These are phyloP conservation scores for Syngnathus typhle DNA, from an alignment of 2,113 vertebrate species.

Conservation along the genomic window DNA sequence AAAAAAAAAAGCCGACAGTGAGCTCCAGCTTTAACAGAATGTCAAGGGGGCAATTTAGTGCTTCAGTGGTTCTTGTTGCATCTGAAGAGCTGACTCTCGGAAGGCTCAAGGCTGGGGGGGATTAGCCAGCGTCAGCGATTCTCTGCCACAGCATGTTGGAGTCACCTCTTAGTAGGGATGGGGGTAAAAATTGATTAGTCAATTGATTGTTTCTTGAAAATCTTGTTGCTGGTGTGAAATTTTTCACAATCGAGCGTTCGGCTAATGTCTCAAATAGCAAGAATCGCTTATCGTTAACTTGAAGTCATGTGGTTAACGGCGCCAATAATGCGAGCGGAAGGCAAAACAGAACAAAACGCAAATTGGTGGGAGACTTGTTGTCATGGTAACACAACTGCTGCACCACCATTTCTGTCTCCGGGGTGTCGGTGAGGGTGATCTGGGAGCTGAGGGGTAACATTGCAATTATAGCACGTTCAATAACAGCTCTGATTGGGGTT, in stretches of 20 bases:
- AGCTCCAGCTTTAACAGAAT: conserved; percentile 21
- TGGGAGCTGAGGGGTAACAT: conserved; percentile 12
- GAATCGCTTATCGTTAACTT: not conserved
- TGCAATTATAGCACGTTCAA: conserved; percentile 56
- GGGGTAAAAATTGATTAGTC: not conserved
- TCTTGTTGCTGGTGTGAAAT: conserved; percentile 1
- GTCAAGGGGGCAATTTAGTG: conserved; percentile 57
- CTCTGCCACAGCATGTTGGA: not conserved
- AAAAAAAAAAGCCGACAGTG: not conserved
- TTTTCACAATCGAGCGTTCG: not conserved
- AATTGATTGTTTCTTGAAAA: not conserved
- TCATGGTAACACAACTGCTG: conserved; percentile 51
- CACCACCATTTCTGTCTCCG: conserved; percentile 35
- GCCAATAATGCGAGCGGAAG: conserved; percentile 8
- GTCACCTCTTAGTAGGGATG: not conserved
- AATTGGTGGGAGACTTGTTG: conserved; percentile 54
- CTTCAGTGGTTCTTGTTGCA: conserved; percentile 45
- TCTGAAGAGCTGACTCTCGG: conserved; percentile 36
- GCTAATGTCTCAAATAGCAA: not conserved
- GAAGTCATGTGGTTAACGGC: not conserved
- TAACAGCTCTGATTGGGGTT: conserved; percentile 46
- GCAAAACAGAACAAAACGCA: conserved; percentile 55
- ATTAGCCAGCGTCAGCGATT: conserved; percentile 13
- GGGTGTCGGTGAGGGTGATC: conserved; percentile 21
- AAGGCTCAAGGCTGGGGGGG: not conserved